A percentile compares a stretch with the other conserved stretches of the same genome.
Evolutionary conservation across 1,140 invertebrate genomes (phyloP).

Genomic region (Chrysoperla carnea): DNA sequence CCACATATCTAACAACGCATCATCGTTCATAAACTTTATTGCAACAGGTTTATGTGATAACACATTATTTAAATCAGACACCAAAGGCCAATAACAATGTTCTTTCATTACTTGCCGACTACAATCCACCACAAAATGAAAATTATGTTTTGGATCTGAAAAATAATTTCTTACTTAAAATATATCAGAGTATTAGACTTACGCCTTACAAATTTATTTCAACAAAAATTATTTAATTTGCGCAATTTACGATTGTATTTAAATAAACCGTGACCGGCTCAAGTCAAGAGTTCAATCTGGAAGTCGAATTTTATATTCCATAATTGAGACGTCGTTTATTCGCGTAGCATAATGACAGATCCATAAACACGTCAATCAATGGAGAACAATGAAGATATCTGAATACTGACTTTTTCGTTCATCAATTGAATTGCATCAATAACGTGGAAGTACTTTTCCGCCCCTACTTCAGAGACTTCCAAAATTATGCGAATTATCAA

Average conservation of each 20-base stretch:
- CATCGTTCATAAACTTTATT: slow-evolving; percentile 72
- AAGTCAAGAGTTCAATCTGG: background rate
- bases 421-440: no score
- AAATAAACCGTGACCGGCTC: background rate
- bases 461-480: no score
- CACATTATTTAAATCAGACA: slow-evolving; percentile 95
- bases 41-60: slow-evolving; percentile 83
- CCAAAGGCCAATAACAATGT: slow-evolving; percentile 95
- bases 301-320: background rate
- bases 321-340: no score
- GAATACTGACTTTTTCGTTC: no score
- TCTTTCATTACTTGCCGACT: slow-evolving; percentile 84
- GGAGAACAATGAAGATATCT: no score
- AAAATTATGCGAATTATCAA: no score
- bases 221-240: no score
- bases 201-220: background rate
- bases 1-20: slow-evolving; percentile 81
- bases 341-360: no score
- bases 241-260: background rate
- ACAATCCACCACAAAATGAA: slow-evolving; percentile 87
- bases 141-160: slow-evolving; percentile 59
- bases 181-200: background rate
- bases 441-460: no score
- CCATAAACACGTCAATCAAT: no score
- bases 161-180: slow-evolving; percentile 6